These are phyloP conservation scores for Halichondria panicea DNA, from an alignment of 37 sponge, comb jelly and placozoan species.

Conservation along the genomic window DNA sequence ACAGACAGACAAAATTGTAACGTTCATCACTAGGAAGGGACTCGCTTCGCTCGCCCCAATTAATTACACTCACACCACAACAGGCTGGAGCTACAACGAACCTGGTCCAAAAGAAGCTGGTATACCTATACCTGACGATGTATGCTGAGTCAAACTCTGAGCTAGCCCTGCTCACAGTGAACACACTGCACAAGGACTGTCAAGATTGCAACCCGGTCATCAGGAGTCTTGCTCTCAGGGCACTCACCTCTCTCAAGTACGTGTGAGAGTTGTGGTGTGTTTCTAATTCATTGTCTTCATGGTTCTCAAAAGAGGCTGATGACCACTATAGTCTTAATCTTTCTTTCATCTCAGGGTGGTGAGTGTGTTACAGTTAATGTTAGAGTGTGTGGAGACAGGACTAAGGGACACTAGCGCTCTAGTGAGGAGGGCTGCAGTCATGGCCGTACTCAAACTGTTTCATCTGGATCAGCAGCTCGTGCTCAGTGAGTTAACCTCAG, in stretches of 20 bases:
- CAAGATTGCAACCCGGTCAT: conserved; percentile 82
- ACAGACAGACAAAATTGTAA: too few species aligned
- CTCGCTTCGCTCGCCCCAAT: too few species aligned
- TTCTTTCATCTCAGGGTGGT: conserved; percentile 46
- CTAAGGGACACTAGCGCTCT: conserved; percentile 83
- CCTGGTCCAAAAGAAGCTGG: conserved; percentile 94
- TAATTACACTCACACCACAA: neutral
- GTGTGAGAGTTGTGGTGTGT: neutral
- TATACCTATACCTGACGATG: conserved; percentile 88
- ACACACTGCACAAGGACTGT: conserved; percentile 89
- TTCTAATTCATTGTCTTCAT: neutral
- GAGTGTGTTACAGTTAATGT: conserved; percentile 78
- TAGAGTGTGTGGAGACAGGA: conserved; percentile 76
- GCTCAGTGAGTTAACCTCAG: neutral
- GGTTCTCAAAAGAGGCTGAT: neutral
- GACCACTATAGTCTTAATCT: neutral
- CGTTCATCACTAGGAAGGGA: too few species aligned
- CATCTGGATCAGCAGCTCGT: conserved; percentile 61
- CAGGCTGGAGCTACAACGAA: conserved; percentile 80
- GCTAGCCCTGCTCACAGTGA: conserved; percentile 83
- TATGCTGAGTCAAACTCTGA: conserved; percentile 90
- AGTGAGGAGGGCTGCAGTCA: conserved; percentile 94
- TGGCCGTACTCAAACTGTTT: conserved; percentile 89
- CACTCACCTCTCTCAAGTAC: conserved; percentile 84
- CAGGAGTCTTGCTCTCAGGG: conserved; percentile 88